These are phyloP conservation scores for Pogonomyrmex barbatus DNA, from an alignment of 1,140 invertebrate genomes.

Conservation along the genomic window DNA sequence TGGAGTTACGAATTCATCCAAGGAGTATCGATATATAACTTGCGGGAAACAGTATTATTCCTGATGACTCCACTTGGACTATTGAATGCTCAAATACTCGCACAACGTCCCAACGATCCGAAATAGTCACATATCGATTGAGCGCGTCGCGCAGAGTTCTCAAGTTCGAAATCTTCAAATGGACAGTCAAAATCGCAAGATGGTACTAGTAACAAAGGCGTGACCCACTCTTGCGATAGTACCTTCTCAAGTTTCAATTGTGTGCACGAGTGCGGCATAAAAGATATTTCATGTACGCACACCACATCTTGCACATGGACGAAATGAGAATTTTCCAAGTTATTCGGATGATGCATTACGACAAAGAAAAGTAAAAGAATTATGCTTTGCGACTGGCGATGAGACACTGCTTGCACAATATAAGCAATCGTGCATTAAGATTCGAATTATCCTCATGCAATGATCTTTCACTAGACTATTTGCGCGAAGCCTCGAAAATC, in stretches of 20 bases:
- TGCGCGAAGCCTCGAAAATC: slow-evolving; percentile 18
- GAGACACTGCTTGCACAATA: slow-evolving; percentile 53
- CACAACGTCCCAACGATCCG: slow-evolving; percentile 60
- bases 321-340: slow-evolving; percentile 53
- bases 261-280: slow-evolving; percentile 72
- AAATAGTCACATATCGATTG: slow-evolving; percentile 57
- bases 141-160: slow-evolving; percentile 52
- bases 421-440: slow-evolving; percentile 37
- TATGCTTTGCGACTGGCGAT: slow-evolving; percentile 23
- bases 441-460: slow-evolving; percentile 46
- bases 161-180: slow-evolving; percentile 20
- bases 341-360: slow-evolving; percentile 33
- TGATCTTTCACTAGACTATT: slow-evolving; percentile 31
- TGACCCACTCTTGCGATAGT: slow-evolving; percentile 48
- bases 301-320: slow-evolving; percentile 55
- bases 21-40: slow-evolving; percentile 8
- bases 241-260: not conserved
- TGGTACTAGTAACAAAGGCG: slow-evolving; percentile 52
- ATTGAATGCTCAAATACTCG: slow-evolving; percentile 28
- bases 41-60: slow-evolving; percentile 17
- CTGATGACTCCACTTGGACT: slow-evolving; percentile 41
- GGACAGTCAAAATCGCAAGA: slow-evolving; percentile 40
- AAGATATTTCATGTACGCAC: slow-evolving; percentile 74
- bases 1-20: slow-evolving; percentile 34
- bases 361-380: slow-evolving; percentile 6